Conservation (phyloP, 2,888 invertebrate species). For the Branchipolynoe longqiensis region DNA sequence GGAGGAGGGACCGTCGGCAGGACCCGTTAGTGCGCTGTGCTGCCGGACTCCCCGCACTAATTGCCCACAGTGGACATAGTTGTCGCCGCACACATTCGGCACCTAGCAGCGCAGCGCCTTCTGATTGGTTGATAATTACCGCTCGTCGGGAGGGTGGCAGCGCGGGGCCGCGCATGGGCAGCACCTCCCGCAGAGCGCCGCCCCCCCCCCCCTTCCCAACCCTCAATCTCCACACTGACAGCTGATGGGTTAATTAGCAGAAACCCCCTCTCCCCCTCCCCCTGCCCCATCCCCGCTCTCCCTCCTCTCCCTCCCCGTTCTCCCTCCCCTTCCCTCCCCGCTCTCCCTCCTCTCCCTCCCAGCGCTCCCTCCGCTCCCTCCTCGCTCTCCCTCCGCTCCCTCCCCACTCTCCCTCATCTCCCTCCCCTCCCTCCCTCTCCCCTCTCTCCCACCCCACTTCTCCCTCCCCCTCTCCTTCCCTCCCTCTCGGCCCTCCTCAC, state of each 20-base stretch:
- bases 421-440: too few relatives aligned
- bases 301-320: too few relatives aligned
- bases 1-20: background rate
- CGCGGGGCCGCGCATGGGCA: background rate
- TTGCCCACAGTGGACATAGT: conserved; percentile 37
- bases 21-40: background rate
- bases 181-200: background rate
- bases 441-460: too few relatives aligned
- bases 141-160: background rate
- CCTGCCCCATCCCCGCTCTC: too few relatives aligned
- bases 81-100: background rate
- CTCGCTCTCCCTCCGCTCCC: too few relatives aligned
- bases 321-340: too few relatives aligned
- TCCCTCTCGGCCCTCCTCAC: too few relatives aligned
- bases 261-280: too few relatives aligned
- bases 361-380: too few relatives aligned
- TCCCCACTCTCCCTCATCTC: too few relatives aligned
- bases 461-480: too few relatives aligned
- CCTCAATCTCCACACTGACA: background rate
- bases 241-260: conserved; percentile 39
- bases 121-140: conserved; percentile 37
- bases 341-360: too few relatives aligned
- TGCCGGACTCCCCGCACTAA: conserved; percentile 1
- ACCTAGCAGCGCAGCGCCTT: conserved; percentile 30
- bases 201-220: background rate